Base-by-base conservation (phyloP, 2,888 invertebrate species). In the Agrochola lota region DNA sequence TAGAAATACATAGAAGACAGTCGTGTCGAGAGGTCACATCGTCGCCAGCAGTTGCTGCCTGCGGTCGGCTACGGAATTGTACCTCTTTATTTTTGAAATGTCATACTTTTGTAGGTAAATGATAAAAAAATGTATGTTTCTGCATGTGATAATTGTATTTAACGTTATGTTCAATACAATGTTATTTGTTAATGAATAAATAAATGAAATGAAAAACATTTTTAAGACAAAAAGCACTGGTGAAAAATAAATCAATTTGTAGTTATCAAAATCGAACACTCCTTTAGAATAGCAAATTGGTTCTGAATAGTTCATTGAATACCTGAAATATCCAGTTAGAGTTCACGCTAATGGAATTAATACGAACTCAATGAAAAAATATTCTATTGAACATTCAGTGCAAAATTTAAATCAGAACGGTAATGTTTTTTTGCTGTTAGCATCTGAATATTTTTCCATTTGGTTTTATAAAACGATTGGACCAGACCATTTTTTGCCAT, bases 311-410 rank as follows among this genome's bases (percentile, higher is more conserved):
- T 85, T 85, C 77, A 77, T 81, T 81, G 78, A 77, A 77, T 77
- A 52, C 49, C 49, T 85, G 74, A 76, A 87, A 82, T 63, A 77
- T 76, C 57, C 75, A 73, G 78, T 74, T 82, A 73, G 64, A 63
- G 77, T 63, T 63, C 78, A 62, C 40, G 72, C 77, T 79, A 79
- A 85, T 87, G 67, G 87, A 87, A 86, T 85, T 80, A 87, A 79
- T 85, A 55, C 15, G 64, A 68, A 74, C 75, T 79, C 85, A 77
- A 79, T 78, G 82, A 84, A 88, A 77, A 80, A 72, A 84, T 73
- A 75, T 64, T 85, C 63, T 57, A 66, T 72, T 72, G 49, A 70
- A 72, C 69, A 35, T 72, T 71, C 83, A 82, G 64, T 17, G 43
- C 11, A 20, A 85, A 81, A 71, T 71, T 85, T 62, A 43, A 85